Evolutionary conservation across 2,888 invertebrate species (phyloP).

Genomic region (Camponotus fellah): DNA sequence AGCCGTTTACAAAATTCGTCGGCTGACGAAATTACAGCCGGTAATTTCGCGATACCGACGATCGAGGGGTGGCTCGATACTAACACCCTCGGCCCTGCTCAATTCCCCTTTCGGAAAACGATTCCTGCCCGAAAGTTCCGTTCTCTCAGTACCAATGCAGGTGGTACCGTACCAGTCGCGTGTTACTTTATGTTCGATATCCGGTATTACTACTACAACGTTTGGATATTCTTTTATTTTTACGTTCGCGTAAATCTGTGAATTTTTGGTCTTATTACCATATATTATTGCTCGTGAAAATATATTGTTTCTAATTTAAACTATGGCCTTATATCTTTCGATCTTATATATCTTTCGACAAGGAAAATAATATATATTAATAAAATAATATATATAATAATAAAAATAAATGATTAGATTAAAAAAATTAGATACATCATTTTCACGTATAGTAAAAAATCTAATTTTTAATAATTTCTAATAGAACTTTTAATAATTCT

Average conservation of each 20-base stretch:
- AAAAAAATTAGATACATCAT: not conserved
- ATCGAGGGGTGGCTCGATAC: slow-evolving; percentile 58
- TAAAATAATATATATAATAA: not conserved
- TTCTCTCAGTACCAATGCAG: slow-evolving; percentile 80
- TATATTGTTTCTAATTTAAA: slow-evolving; percentile 36
- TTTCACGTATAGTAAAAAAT: not conserved
- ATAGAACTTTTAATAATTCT: not conserved
- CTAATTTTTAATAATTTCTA: not conserved
- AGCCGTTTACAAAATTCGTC: slow-evolving; percentile 73
- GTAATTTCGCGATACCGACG: slow-evolving; percentile 50
- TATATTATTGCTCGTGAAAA: not conserved
- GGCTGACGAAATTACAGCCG: slow-evolving; percentile 69
- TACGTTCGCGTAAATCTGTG: slow-evolving; percentile 34
- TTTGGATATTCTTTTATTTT: slow-evolving; percentile 59
- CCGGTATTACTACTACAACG: slow-evolving; percentile 64
- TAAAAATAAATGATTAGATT: not conserved
- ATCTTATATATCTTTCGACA: not conserved
- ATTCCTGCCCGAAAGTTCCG: slow-evolving; percentile 78
- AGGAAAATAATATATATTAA: not conserved
- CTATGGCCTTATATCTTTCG: not conserved
- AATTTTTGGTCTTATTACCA: slow-evolving; percentile 25
- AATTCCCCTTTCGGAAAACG: slow-evolving; percentile 74
- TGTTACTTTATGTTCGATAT: slow-evolving; percentile 81
- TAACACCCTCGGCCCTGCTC: slow-evolving; percentile 33
- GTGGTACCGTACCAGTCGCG: slow-evolving; percentile 85